Evolutionary conservation across 92 coral and sea anemone species (phyloP), one percentile per base, ranked within the genome.

Genomic region (Epizoanthus fatuus): DNA sequence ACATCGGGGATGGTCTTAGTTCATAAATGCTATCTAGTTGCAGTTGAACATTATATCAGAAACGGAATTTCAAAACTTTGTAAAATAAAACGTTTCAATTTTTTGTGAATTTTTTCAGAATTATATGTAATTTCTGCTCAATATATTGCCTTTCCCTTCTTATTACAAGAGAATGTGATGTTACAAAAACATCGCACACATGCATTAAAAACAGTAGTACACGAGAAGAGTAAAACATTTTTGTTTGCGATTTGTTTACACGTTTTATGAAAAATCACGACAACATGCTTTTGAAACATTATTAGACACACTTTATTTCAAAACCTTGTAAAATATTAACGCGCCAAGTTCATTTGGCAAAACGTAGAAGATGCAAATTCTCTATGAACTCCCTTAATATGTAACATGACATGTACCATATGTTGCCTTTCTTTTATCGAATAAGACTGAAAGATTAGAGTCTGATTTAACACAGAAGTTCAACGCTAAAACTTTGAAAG

Each of bases 1-100:
- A 64, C 69, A 64, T 22, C 69, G 69, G 70, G 44, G 70, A 10
- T 64, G 70, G 70, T 29, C 70, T 64, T 64, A 64, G 70, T 64
- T 64, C 69, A 64, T 64, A 64, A 25, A 25, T 64, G 70, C 70
- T 64, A 64, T 64, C 70, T 64, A 64, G 69, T 63, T 63, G 69
- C 42, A 19, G 69, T 63, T 63, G 29, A 63, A 56, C 62, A 56
- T 56, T 56, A 56, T 56, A 56, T 56, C 62, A 56, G 62, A 56
- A 56, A 56, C 62, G 62, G 62, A 56, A 56, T 56, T 56, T 56
- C 62, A 56, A 56, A 56, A 56, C 62, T 56, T 56, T 56, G 62
- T 56, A 56, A 56, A 63, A 63, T 63, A 63, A 19, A 22, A 63
- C 69, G 69, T 63, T 63, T 63, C 38, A 63, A 63, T 22, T 63